These are phyloP conservation scores for Cichladusa arquata DNA, from an alignment of 2,113 vertebrate species.

Conservation along the genomic window DNA sequence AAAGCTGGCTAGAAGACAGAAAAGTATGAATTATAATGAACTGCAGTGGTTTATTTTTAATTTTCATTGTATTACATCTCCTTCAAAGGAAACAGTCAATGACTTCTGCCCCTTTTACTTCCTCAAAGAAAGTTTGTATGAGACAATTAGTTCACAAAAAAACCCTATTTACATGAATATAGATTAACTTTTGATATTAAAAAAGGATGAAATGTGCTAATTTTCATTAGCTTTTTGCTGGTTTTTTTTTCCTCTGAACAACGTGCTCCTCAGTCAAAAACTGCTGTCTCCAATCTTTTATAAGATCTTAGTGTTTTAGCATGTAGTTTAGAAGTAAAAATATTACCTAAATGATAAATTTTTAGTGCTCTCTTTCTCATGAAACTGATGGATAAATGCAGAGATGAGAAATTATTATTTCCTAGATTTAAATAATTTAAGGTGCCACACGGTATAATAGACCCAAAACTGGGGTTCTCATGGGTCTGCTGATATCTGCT, in stretches of 20 bases:
- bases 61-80: not conserved
- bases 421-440: not conserved
- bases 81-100: not conserved
- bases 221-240: not conserved
- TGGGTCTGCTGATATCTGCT: not conserved
- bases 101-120: not conserved
- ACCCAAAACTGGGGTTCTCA: not conserved
- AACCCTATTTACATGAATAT: not conserved
- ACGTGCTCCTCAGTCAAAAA: not conserved
- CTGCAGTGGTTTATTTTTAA: not conserved
- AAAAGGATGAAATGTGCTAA: not conserved
- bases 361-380: not conserved
- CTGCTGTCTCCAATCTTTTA: not conserved
- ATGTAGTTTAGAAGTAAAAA: not conserved
- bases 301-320: not conserved
- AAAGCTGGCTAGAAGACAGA: conserved; percentile 43
- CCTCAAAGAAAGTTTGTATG: not conserved
- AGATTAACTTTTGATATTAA: not conserved
- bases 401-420: not conserved
- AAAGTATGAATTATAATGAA: not conserved
- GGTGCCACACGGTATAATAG: not conserved
- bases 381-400: not conserved
- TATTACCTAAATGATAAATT: not conserved
- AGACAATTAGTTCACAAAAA: not conserved
- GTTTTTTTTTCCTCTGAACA: not conserved